Evolutionary conservation across 1,140 invertebrate species (phyloP), one percentile per base, ranked within the genome.

Genomic region (Leucophenga varia): DNA sequence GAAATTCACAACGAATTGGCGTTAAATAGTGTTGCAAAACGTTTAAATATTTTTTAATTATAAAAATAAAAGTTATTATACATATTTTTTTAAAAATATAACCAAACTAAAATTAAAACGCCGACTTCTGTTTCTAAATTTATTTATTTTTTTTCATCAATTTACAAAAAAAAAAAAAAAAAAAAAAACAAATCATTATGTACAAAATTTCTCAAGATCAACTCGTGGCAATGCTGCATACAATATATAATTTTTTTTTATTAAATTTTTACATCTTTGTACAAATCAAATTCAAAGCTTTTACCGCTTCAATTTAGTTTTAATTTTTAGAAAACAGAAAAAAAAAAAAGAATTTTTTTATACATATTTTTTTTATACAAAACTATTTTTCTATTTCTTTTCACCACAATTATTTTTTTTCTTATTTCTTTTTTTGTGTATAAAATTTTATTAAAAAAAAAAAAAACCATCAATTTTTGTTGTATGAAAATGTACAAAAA

Each of bases 301-400:
- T 65, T 52, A n/a, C n/a, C 54, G 54, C 64, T 63, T 50, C 43
- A 41, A 19, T 40, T 19, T 43, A 52, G 8, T 34, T 34, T 34
- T 14, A 34, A 13, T 14, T 9, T 4, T 13, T 43, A 54, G 43
- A 56, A 36, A 35, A 45, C 34, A 35, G n/a, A n/a, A 44, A 49
- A 51, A 49, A 47, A 54, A 54, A 25, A 25, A 25, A 25, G 22
- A 41, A n/a, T 38, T 51, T 60, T 57, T 57, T 52, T 52, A 54
- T 54, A 57, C 61, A 56, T 67, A 55, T 56, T 67, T 53, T 16
- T 67, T 61, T 59, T 63, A 63, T 67, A 67, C 59, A 68, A 36
- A 61, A 61, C 51, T 60, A 57, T 64, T 65, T 59, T 64, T 64
- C 52, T 64, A 57, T 64, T 64, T 64, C 60, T 64, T 64, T 64